Conservation (phyloP, 2,797 vertebrate genomes). For the Sciaenops ocellatus region DNA sequence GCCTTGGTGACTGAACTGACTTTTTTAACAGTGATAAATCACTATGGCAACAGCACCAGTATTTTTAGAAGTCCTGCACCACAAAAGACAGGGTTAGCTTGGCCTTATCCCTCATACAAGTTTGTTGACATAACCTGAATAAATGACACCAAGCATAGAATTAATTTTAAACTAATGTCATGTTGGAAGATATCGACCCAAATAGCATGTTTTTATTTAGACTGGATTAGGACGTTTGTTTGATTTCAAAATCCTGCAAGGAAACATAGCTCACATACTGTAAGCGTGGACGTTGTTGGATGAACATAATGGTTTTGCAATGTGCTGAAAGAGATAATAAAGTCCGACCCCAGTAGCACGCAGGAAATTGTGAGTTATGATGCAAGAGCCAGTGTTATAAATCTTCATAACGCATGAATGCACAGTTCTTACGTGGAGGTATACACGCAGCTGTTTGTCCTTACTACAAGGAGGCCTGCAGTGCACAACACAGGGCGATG, state of each 20-base stretch:
- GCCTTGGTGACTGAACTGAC: conserved; percentile 24
- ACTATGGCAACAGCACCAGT: conserved; percentile 47
- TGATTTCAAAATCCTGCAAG: conserved; percentile 9
- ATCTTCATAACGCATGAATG: conserved; percentile 8
- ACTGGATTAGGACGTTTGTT: not conserved
- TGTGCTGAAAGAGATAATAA: conserved; percentile 11
- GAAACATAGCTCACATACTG: not conserved
- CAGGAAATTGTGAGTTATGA: conserved; percentile 25
- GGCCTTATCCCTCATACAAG: conserved; percentile 14
- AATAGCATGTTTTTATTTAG: conserved; percentile 9
- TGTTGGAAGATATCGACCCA: not conserved
- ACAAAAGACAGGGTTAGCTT: not conserved
- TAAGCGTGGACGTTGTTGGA: conserved; percentile 6
- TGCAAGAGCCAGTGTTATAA: conserved; percentile 27
- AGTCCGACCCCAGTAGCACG: conserved; percentile 28
- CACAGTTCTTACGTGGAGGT: not conserved
- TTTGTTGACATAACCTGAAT: conserved; percentile 15
- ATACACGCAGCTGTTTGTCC: conserved; percentile 11
- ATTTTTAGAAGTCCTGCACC: conserved; percentile 42
- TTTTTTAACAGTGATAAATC: conserved; percentile 16
- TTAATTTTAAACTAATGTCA: not conserved
- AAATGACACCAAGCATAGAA: not conserved
- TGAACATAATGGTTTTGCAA: conserved; percentile 29
- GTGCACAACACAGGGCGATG: not conserved
- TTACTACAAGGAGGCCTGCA: conserved; percentile 5